Percentiles rank a stretch among this genome's conserved stretches.
Conservation (phyloP, 2,797 vertebrate species). For the Periophthalmus magnuspinnatus region DNA sequence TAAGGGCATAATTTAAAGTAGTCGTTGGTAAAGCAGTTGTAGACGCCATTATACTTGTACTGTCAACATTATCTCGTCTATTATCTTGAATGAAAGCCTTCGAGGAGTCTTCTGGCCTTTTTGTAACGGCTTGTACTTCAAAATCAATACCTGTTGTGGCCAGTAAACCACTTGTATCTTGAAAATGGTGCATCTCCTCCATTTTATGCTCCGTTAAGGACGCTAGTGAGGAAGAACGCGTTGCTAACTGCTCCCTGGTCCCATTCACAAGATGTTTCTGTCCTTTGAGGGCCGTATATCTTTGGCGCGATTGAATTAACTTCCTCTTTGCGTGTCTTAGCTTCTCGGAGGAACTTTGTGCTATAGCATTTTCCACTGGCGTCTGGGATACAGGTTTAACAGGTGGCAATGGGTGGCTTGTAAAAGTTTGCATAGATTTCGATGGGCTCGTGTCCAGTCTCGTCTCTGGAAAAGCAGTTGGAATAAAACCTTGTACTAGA, state of each 20-base stretch:
- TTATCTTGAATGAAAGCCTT: slow-evolving; percentile 37
- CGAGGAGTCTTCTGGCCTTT: slow-evolving; percentile 30
- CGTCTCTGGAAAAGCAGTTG: slow-evolving; percentile 42
- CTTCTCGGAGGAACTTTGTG: slow-evolving; percentile 17
- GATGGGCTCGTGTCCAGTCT: slow-evolving; percentile 28
- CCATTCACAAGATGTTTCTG: slow-evolving; percentile 28
- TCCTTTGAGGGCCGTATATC: slow-evolving; percentile 15
- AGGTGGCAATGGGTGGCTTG: slow-evolving; percentile 32
- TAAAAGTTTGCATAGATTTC: slow-evolving; percentile 37
- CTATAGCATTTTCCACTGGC: slow-evolving; percentile 18
- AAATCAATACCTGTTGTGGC: slow-evolving; percentile 12
- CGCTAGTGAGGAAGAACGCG: slow-evolving; percentile 33
- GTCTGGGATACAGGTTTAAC: slow-evolving; percentile 37
- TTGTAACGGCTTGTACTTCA: slow-evolving; percentile 31
- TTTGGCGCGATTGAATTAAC: slow-evolving; percentile 24
- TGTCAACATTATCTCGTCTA: slow-evolving; percentile 17
- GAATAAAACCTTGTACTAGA: slow-evolving; percentile 28
- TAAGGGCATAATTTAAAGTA: background rate
- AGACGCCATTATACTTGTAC: background rate
- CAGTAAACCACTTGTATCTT: background rate
- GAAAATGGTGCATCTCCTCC: slow-evolving; percentile 22
- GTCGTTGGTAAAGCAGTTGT: background rate
- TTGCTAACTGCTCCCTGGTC: slow-evolving; percentile 22
- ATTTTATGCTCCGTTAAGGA: slow-evolving; percentile 22
- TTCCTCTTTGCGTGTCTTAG: slow-evolving; percentile 36